Evolutionary conservation across 2,888 invertebrate genomes (phyloP), one percentile per base, ranked within the genome.

Genomic region (Orthonevra nobilis): DNA sequence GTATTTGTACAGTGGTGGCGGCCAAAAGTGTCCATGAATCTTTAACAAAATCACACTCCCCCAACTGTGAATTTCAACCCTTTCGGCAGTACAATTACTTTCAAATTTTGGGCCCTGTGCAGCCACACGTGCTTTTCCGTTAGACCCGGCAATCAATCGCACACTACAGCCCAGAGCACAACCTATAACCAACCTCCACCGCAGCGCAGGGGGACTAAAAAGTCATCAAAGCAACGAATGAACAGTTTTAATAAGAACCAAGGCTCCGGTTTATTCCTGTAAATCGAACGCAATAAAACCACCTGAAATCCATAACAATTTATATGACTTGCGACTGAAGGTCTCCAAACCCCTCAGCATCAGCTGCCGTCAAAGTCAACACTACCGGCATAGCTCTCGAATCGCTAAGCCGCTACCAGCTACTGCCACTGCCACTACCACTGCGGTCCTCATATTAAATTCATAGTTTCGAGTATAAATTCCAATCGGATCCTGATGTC

Each of bases 281-380:
- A 79, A 79, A 79, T 79, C 66, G 79, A 79, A 66, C 48, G 73
- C 66, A 66, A 73, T 73, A 73, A 79, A 73, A 79, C 66, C 79
- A 79, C 79, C 79, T 79, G 73, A 79, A 79, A 73, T 73, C 79
- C 60, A 79, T 79, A 73, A 79, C 72, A 73, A 79, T 79, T 79
- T 79, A 73, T 66, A 73, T 73, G 68, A 72, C 72, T 64, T 79
- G 61, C 58, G 61, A 58, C 12, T 30, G 36, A 32, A 50, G 30
- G 32, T 12, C 28, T 5, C 30, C 30, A 32, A n/a, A n/a, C 14
- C 32, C 20, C 7, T 1, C 34, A 3, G 36, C 26, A 1, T 9
- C 12, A 15, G n/a, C 52, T 12, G 23, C 63, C 56, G 30, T 23
- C 56, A 48, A 40, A 38, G 69, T 48, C 42, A 56, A 54, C 19